Percentiles rank a stretch among this genome's conserved stretches.
These are phyloP conservation scores for Laupala kohalensis DNA, from an alignment of 1,140 invertebrate species.

Conservation along the genomic window DNA sequence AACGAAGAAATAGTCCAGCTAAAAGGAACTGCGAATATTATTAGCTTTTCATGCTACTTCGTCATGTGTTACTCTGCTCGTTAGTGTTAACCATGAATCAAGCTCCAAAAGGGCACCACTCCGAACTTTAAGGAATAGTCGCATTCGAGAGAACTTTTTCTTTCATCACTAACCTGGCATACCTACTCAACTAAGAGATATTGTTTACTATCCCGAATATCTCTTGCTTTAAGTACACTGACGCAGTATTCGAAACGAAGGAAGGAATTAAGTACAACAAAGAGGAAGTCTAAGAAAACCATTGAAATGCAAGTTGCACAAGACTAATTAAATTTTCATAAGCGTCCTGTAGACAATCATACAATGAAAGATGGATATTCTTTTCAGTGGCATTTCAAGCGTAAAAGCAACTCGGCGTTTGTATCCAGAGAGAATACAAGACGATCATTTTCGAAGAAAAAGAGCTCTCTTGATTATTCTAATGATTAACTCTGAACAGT, in stretches of 20 bases:
- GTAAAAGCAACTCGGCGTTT: too few species aligned
- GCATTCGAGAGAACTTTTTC: not conserved
- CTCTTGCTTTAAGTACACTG: not conserved
- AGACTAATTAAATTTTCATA: not conserved
- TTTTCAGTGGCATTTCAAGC: not conserved
- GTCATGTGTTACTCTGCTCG: not conserved
- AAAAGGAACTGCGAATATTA: not conserved
- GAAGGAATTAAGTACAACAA: not conserved
- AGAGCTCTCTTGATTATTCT: too few species aligned
- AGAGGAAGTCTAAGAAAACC: not conserved
- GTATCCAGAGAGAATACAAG: too few species aligned
- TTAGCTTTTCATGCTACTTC: not conserved
- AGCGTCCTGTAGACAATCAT: not conserved
- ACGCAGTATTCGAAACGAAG: not conserved
- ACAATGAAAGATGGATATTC: not conserved
- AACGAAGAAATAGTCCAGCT: not conserved
- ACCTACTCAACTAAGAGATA: not conserved
- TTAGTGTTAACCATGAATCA: not conserved
- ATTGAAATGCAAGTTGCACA: not conserved
- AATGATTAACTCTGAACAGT: too few species aligned
- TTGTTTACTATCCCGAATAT: not conserved
- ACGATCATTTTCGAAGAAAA: too few species aligned
- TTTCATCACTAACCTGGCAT: not conserved
- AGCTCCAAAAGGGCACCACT: not conserved
- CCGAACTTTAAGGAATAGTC: not conserved